phyloP scores from a whole-genome alignment of 2,888 invertebrate genomes.

The Polyommatus iphigenia region DNA sequence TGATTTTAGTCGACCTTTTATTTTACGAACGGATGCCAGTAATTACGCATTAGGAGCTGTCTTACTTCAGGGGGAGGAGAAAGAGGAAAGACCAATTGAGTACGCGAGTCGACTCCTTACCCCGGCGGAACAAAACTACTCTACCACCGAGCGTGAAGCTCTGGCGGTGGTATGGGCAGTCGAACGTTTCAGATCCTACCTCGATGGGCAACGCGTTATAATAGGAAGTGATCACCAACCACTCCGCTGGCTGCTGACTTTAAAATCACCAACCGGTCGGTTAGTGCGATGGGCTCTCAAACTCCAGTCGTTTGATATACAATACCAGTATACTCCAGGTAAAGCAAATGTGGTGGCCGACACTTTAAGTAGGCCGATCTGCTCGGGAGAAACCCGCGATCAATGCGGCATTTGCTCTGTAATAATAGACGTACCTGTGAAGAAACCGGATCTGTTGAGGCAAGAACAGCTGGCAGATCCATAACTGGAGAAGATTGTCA shows the following conservation, averaged over 20 bases:
- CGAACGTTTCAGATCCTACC: constrained; percentile 38
- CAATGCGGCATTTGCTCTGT: constrained; percentile 39
- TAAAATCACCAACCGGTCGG: constrained; percentile 56
- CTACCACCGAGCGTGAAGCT: too few species aligned
- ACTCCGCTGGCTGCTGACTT: background rate
- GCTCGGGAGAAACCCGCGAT: constrained; percentile 20
- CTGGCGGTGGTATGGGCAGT: background rate
- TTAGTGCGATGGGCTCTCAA: constrained; percentile 62
- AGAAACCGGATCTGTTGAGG: constrained; percentile 35
- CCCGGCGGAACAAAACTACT: too few species aligned
- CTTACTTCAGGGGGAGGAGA: too few species aligned
- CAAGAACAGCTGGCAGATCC: constrained; percentile 39
- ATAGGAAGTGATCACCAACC: constrained; percentile 47
- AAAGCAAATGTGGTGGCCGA: constrained; percentile 44
- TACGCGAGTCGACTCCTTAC: too few species aligned
- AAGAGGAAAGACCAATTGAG: too few species aligned
- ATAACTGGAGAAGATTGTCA: constrained; percentile 40
- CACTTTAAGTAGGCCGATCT: constrained; percentile 38
- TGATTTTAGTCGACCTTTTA: constrained; percentile 44
- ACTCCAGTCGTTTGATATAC: constrained; percentile 54
- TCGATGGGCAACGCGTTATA: constrained; percentile 52
- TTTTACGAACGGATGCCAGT: constrained; percentile 45
- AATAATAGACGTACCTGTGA: constrained; percentile 35
- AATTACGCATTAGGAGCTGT: too few species aligned
- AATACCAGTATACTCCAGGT: constrained; percentile 56